Percentiles rank a stretch among this genome's conserved stretches.
These are phyloP conservation scores for Phenganax stokvisi DNA, from an alignment of 92 coral and sea anemone species.

Conservation along the genomic window DNA sequence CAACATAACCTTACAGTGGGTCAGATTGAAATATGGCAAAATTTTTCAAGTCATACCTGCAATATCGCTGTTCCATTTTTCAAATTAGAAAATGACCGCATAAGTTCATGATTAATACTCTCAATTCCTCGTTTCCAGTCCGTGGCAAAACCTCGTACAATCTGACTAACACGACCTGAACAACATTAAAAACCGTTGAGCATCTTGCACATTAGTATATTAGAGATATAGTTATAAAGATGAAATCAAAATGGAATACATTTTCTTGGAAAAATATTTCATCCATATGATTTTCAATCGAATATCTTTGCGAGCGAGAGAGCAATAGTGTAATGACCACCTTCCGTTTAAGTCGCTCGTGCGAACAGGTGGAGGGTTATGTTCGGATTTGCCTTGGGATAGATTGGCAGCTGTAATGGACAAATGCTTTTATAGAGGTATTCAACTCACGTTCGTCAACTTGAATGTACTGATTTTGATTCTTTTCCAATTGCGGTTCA, in stretches of 20 bases:
- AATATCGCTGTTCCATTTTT: constrained; percentile 94
- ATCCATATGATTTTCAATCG: no score
- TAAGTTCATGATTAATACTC: constrained; percentile 86
- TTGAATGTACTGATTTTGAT: constrained; percentile 85
- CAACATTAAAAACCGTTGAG: not conserved
- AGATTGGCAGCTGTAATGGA: not conserved
- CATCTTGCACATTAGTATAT: not conserved
- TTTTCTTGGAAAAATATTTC: no score
- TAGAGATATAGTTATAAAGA: no score
- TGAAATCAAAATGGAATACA: no score
- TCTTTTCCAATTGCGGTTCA: constrained; percentile 82
- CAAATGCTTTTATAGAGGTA: not conserved
- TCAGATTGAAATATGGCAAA: not conserved
- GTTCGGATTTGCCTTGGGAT: not conserved
- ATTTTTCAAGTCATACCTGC: constrained; percentile 54
- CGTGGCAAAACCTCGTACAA: constrained; percentile 96
- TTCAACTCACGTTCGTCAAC: constrained; percentile 87
- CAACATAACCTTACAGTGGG: no score
- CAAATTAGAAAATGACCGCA: constrained; percentile 94
- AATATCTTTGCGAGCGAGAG: no score
- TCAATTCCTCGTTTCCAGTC: constrained; percentile 97
- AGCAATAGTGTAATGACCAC: no score
- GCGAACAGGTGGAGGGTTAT: no score
- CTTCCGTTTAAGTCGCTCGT: no score
- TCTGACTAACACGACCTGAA: constrained; percentile 81